These are phyloP conservation scores for Cyaniris semiargus DNA, from an alignment of 2,888 invertebrate species.

Conservation along the genomic window DNA sequence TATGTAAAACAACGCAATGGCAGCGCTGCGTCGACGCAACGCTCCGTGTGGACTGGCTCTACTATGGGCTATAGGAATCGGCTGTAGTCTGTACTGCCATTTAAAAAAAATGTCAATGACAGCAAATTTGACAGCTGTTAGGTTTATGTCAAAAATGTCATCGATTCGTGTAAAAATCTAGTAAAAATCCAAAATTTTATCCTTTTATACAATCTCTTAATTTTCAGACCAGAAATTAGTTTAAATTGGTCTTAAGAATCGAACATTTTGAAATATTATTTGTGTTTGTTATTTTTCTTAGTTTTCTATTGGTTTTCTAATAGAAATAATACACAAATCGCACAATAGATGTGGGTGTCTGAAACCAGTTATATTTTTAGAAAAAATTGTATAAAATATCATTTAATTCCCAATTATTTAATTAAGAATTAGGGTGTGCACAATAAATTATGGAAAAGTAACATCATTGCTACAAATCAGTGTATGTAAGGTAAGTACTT, in stretches of 20 bases:
- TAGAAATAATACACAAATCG: not conserved
- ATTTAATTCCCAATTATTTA: not conserved
- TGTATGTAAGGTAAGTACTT: slow-evolving; percentile 21
- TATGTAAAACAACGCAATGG: too few relatives aligned
- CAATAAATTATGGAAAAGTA: slow-evolving; percentile 16
- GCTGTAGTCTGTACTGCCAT: too few relatives aligned
- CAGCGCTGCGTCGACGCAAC: too few relatives aligned
- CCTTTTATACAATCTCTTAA: not conserved
- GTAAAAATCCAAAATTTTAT: not conserved
- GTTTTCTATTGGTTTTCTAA: not conserved
- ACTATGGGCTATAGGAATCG: too few relatives aligned
- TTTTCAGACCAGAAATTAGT: not conserved
- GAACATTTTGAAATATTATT: not conserved
- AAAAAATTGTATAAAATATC: not conserved
- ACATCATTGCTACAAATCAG: not conserved
- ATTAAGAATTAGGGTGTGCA: not conserved
- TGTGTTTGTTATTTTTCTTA: not conserved
- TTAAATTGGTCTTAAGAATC: not conserved
- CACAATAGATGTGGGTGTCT: slow-evolving; percentile 23
- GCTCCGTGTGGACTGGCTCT: too few relatives aligned
- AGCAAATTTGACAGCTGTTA: too few relatives aligned
- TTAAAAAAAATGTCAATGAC: too few relatives aligned
- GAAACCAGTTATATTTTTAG: slow-evolving; percentile 9
- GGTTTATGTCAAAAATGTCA: not conserved
- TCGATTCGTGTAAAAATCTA: not conserved